Conservation (phyloP, 2,888 invertebrate species). For the Ypsolopha sequella region DNA sequence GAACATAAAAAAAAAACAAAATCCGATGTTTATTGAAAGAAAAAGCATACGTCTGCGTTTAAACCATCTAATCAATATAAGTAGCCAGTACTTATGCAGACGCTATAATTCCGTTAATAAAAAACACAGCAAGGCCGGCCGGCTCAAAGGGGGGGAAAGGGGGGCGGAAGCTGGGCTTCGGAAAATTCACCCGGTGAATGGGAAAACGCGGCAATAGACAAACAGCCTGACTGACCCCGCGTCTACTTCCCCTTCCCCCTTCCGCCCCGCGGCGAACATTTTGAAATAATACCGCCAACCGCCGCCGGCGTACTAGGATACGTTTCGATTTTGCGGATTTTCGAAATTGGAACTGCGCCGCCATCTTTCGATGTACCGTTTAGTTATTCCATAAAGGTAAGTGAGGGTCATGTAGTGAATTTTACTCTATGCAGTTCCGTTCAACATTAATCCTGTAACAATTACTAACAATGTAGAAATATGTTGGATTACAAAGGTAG, state of each 20-base stretch:
- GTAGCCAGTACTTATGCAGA: constrained; percentile 55
- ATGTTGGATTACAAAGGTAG: too few species aligned
- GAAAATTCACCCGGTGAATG: constrained; percentile 68
- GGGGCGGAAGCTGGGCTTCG: constrained; percentile 57
- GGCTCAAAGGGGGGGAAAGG: constrained; percentile 36
- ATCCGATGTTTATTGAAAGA: too few species aligned
- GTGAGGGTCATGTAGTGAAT: too few species aligned
- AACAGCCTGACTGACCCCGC: constrained; percentile 58
- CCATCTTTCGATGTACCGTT: too few species aligned
- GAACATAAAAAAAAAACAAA: too few species aligned
- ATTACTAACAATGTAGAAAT: too few species aligned
- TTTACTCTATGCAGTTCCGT: too few species aligned
- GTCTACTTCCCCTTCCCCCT: constrained; percentile 13
- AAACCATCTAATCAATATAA: constrained; percentile 53
- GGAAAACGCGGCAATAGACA: constrained; percentile 68
- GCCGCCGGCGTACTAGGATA: constrained; percentile 23
- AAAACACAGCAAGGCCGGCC: constrained; percentile 26
- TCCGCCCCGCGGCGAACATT: constrained; percentile 46
- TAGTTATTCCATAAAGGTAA: too few species aligned
- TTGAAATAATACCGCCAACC: constrained; percentile 60
- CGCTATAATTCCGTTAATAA: constrained; percentile 66
- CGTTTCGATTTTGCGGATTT: constrained; percentile 23
- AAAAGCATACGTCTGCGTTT: too few species aligned
- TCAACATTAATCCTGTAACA: too few species aligned
- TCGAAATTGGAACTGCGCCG: not conserved